A percentile compares a stretch with the other conserved stretches of the same genome.
Evolutionary conservation across 2,113 vertebrate genomes (phyloP).

Genomic region (Pampusana beccarii): DNA sequence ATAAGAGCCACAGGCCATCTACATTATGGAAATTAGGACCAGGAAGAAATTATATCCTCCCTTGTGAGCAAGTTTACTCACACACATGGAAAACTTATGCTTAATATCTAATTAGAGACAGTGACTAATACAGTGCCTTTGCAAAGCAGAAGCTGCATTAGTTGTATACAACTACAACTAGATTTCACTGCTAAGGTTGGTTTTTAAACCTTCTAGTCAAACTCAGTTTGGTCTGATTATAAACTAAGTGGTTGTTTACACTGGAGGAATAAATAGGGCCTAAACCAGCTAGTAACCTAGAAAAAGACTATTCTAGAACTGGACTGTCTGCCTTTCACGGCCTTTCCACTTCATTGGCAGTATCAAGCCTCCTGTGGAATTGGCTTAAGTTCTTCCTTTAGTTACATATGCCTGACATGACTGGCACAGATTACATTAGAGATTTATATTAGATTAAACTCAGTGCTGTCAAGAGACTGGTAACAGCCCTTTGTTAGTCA

Average conservation of each 20-base stretch:
- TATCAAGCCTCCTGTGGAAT: background rate
- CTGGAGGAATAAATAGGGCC: background rate
- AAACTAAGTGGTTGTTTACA: background rate
- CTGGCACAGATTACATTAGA: background rate
- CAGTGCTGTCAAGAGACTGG: background rate
- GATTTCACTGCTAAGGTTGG: background rate
- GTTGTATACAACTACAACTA: background rate
- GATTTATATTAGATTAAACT: background rate
- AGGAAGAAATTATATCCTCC: constrained; percentile 51
- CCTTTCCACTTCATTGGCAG: background rate
- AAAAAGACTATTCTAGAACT: background rate
- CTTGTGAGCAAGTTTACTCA: constrained; percentile 66
- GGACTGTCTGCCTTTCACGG: background rate
- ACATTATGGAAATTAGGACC: constrained; percentile 42
- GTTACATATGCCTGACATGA: background rate
- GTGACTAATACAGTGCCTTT: constrained; percentile 23
- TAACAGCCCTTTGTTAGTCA: background rate
- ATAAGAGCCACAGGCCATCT: constrained; percentile 5
- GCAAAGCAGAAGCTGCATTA: constrained; percentile 54
- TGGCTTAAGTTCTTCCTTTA: background rate
- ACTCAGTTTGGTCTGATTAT: background rate
- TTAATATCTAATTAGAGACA: constrained; percentile 65
- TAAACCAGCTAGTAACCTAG: background rate
- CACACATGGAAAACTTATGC: constrained; percentile 37
- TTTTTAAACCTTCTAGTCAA: constrained; percentile 1